These are phyloP conservation scores for Drosophila incognita DNA, from an alignment of 2,888 invertebrate species.

Conservation along the genomic window DNA sequence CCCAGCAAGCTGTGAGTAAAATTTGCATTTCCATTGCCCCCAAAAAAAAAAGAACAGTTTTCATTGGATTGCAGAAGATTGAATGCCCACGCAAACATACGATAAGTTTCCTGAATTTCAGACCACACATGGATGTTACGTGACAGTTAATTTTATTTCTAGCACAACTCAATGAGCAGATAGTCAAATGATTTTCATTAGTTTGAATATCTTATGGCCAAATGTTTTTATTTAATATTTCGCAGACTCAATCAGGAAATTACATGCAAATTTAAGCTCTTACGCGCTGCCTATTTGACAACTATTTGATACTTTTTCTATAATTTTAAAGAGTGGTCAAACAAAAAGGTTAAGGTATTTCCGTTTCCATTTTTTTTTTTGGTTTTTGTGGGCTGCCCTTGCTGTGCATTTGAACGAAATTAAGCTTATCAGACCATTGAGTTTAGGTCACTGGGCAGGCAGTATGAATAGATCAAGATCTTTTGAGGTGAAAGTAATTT, in stretches of 20 bases:
- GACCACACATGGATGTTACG: background rate
- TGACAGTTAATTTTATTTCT: background rate
- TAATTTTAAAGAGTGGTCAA: conserved; percentile 5
- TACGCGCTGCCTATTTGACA: background rate
- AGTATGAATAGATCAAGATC: conserved; percentile 36
- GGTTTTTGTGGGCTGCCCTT: conserved; percentile 44
- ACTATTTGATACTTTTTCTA: conserved; percentile 1
- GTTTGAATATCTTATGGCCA: background rate
- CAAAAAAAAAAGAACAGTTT: conserved; percentile 8
- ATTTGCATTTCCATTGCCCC: conserved; percentile 38
- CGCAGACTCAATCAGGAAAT: background rate
- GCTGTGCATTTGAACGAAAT: conserved; percentile 52
- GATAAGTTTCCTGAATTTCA: background rate
- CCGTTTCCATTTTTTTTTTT: conserved; percentile 4
- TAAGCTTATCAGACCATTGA: conserved; percentile 78
- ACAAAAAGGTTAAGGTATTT: conserved; percentile 29
- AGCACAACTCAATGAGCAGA: background rate
- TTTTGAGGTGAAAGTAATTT: conserved; percentile 72
- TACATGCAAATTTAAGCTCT: background rate
- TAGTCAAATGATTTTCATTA: background rate
- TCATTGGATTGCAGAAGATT: background rate
- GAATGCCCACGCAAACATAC: background rate
- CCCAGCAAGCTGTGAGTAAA: conserved; percentile 62
- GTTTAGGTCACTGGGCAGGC: conserved; percentile 79
- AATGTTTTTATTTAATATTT: background rate